A percentile compares a stretch with the other conserved stretches of the same genome.
These are phyloP conservation scores for Myodes glareolus DNA, from an alignment of 2,113 vertebrate genomes.

Conservation along the genomic window DNA sequence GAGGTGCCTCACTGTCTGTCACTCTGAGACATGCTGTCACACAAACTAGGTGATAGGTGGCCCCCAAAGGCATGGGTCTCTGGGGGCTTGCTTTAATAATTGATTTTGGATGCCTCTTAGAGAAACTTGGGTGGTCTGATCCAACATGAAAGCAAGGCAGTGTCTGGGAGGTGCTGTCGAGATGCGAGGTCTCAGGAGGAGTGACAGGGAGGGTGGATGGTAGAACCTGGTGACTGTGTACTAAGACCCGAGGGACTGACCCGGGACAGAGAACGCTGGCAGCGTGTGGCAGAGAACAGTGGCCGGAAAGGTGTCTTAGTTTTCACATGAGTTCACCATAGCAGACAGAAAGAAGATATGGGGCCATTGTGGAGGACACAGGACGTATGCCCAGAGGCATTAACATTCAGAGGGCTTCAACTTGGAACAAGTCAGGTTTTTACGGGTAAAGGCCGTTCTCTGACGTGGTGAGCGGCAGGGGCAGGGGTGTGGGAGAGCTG, in stretches of 20 bases:
- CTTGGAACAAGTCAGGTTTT: not conserved
- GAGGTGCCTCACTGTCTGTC: not conserved
- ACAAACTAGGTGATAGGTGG: not conserved
- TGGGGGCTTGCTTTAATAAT: constrained; percentile 4
- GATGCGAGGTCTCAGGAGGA: not conserved
- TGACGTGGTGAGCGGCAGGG: not conserved
- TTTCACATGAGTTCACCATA: not conserved
- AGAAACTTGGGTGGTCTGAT: not conserved
- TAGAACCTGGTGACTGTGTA: not conserved
- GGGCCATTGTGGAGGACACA: not conserved
- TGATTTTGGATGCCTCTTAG: not conserved
- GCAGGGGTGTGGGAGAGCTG: accelerated
- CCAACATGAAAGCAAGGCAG: not conserved
- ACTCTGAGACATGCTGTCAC: not conserved
- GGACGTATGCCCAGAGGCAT: not conserved
- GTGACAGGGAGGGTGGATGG: not conserved
- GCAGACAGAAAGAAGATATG: not conserved
- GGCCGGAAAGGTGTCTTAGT: not conserved
- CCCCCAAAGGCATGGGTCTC: not conserved
- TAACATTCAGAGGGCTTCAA: not conserved
- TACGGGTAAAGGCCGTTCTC: not conserved
- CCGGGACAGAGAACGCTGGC: not conserved
- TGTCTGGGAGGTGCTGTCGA: not conserved
- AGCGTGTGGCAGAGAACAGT: not conserved
- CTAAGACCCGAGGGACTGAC: not conserved